Evolutionary conservation across 2,113 vertebrate genomes (phyloP).

Genomic region (Upupa epops): DNA sequence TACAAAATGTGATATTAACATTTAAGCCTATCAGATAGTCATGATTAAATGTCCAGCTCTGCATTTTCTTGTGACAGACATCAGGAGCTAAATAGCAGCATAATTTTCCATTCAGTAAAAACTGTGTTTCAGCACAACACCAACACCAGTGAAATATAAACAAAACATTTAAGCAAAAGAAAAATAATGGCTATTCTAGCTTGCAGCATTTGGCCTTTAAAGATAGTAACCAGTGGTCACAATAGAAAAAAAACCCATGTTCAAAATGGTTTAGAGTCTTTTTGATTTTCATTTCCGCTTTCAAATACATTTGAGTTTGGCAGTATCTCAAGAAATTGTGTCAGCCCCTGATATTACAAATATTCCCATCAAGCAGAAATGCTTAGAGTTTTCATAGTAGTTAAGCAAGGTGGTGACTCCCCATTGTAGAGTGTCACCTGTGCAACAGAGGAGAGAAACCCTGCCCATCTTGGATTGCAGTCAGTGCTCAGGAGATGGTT

Average conservation of each 20-base stretch:
- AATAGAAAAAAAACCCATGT: not conserved
- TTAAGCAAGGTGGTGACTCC: not conserved
- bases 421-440: not conserved
- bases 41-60: not conserved
- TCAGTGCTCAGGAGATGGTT: not conserved
- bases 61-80: not conserved
- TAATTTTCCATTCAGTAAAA: not conserved
- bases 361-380: not conserved
- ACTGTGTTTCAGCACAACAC: not conserved
- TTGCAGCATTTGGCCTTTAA: not conserved
- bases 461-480: fast-evolving
- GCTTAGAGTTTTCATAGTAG: not conserved
- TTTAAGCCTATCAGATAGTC: not conserved
- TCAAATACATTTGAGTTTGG: not conserved
- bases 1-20: not conserved
- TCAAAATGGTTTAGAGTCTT: not conserved
- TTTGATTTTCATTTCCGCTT: not conserved
- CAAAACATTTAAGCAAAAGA: not conserved
- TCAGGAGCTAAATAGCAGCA: not conserved
- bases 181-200: not conserved
- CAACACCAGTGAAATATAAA: not conserved
- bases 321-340: not conserved
- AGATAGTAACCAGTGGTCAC: not conserved
- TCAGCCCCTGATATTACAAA: fast-evolving
- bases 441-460: not conserved